Percentiles rank a stretch among this genome's conserved stretches.
Evolutionary conservation across 1,140 invertebrate species (phyloP).

Genomic region (Adelges cooleyi): DNA sequence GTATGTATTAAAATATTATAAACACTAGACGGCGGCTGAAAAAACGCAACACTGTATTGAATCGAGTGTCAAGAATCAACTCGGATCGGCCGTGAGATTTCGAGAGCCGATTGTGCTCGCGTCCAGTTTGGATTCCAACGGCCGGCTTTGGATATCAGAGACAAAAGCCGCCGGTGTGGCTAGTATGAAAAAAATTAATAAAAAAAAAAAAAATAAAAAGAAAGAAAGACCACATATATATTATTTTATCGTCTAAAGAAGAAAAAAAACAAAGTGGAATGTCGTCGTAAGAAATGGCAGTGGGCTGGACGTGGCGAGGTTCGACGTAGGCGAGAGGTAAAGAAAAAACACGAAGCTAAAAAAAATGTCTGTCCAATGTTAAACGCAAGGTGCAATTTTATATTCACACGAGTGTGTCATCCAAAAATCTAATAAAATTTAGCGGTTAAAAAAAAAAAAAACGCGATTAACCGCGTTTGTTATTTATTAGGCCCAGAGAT

Average conservation of each 20-base stretch:
- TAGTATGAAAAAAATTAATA: background rate
- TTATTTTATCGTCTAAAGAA: background rate
- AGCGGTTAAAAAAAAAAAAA: too few relatives aligned
- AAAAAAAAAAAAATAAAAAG: background rate
- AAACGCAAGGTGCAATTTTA: too few relatives aligned
- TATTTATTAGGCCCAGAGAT: too few relatives aligned
- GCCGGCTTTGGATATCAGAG: constrained; percentile 7
- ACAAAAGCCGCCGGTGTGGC: background rate
- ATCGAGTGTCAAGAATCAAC: constrained; percentile 2
- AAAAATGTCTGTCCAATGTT: constrained; percentile 1
- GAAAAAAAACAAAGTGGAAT: constrained; percentile 10
- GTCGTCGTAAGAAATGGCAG: constrained; percentile 4
- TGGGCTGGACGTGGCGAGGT: constrained; percentile 6
- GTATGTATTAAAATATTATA: background rate
- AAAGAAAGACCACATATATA: background rate
- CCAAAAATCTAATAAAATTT: too few relatives aligned
- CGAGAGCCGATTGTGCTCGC: constrained; percentile 7
- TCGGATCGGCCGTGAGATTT: constrained; percentile 21
- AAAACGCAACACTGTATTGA: background rate
- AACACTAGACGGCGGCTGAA: background rate
- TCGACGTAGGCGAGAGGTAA: background rate
- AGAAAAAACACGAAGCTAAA: background rate
- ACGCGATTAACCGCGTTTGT: too few relatives aligned
- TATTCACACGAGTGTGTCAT: too few relatives aligned
- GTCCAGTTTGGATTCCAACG: constrained; percentile 12